Conservation (phyloP, 92 coral and sea anemone genomes). For the Porites lobata region DNA sequence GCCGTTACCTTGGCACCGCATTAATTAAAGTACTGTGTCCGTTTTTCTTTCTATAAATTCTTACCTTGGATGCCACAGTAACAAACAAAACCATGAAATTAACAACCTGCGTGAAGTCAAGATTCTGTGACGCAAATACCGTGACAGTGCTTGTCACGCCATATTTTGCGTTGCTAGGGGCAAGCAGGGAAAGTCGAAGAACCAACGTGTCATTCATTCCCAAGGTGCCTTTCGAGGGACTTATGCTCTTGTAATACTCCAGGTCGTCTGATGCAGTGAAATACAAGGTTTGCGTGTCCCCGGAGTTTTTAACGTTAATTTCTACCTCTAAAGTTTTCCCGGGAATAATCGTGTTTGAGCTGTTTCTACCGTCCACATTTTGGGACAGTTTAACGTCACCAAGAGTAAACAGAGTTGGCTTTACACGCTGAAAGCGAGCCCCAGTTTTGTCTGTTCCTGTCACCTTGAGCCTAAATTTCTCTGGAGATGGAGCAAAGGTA, state of each 20-base stretch:
- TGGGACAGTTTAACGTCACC: slow-evolving; percentile 47
- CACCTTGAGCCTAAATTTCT: slow-evolving; percentile 41
- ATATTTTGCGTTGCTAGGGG: slow-evolving; percentile 31
- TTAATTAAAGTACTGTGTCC: not conserved
- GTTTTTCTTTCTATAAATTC: not conserved
- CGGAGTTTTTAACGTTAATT: slow-evolving; percentile 40
- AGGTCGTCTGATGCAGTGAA: slow-evolving; percentile 56
- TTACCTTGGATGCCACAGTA: slow-evolving; percentile 66
- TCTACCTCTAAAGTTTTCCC: slow-evolving; percentile 21
- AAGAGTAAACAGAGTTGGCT: slow-evolving; percentile 38
- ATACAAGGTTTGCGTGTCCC: slow-evolving; percentile 31
- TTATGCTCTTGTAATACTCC: slow-evolving; percentile 1
- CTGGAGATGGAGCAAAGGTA: slow-evolving; percentile 38
- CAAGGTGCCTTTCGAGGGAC: not conserved
- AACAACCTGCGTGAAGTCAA: slow-evolving; percentile 13
- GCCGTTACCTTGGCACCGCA: not conserved
- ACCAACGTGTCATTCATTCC: slow-evolving; percentile 19
- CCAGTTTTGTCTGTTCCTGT: slow-evolving; percentile 47
- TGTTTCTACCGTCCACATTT: not conserved
- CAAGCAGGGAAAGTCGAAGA: slow-evolving; percentile 19
- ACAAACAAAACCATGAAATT: slow-evolving; percentile 63
- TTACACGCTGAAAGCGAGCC: slow-evolving; percentile 44
- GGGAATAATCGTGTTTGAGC: slow-evolving; percentile 31
- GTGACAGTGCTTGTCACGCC: slow-evolving; percentile 62
- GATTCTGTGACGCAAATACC: slow-evolving; percentile 47